Base-by-base conservation (phyloP, 64 coral and sea anemone genomes). In the Montipora foliosa region DNA sequence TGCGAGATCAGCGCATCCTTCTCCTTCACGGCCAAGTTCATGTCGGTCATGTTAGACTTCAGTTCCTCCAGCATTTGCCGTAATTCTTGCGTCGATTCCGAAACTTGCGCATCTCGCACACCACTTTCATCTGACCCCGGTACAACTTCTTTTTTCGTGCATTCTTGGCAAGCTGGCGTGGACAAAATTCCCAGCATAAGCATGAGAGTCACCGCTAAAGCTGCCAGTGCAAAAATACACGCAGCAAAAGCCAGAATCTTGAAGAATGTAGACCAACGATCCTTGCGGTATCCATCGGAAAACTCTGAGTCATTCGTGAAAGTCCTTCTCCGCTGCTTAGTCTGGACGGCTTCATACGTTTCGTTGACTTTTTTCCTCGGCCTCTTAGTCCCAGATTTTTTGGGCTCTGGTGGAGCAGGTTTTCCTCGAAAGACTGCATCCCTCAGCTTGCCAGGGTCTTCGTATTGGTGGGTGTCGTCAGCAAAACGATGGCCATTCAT, bases 321-420 rank as follows among this genome's bases (percentile, higher is more conserved):
- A 0, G 82, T 86, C 67, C 82, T 86, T 67, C n/a, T 86, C 16
- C 82, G 82, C 19, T 72, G 7, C 0, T 86, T 69, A 22, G 82
- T 22, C 8, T 22, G 19, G 49, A 86, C 82, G 5, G 82, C 58
- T 44, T 93, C 92, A 49, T 93, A 93, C 3, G 78, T 51, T 67
- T 93, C 92, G 51, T 93, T 93, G 37, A 48, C 7, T 61, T 88
- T 93, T 51, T 88, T 93, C n/a, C 92, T 87, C 47, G 91, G 91
- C 25, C 82, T 76, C 29, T 67, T 76, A 75, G 22, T 67, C 44
- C 53, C 67, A 45, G 85, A 85, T 84, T 75, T 72, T 10, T 16
- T 75, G 7, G 83, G 81, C 50, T 79, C 78, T 14, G 90, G 77
- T 14, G 75, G 84, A 21, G 13, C 8, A 8, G 79, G 57, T 78